phyloP scores from a whole-genome alignment of 2,888 invertebrate species.

The Stenodera caucasica region DNA sequence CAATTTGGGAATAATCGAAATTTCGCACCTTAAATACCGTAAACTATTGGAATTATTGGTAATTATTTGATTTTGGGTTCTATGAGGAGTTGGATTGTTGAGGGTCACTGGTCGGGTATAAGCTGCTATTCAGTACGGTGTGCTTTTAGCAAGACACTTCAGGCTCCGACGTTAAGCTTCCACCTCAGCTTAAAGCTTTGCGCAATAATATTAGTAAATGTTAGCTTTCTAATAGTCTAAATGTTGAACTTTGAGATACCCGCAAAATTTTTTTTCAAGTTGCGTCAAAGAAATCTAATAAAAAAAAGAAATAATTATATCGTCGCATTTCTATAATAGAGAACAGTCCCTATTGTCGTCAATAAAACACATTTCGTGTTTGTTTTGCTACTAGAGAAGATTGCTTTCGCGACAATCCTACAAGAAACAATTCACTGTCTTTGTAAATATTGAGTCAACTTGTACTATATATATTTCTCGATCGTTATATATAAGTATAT shows the following conservation, averaged over 20 bases:
- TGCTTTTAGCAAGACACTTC: constrained; percentile 39
- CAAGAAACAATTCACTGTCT: constrained; percentile 20
- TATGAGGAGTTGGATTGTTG: constrained; percentile 25
- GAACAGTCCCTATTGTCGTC: neutral
- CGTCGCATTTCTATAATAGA: neutral
- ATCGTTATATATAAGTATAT: neutral
- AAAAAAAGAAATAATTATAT: neutral
- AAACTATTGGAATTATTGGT: too few relatives aligned
- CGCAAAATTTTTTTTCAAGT: too few relatives aligned
- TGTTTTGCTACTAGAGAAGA: constrained; percentile 42
- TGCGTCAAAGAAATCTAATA: neutral
- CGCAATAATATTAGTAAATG: constrained; percentile 47
- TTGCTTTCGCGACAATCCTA: constrained; percentile 32
- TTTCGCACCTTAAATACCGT: too few relatives aligned
- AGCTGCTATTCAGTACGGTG: constrained; percentile 28
- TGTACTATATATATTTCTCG: neutral
- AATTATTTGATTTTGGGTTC: too few relatives aligned
- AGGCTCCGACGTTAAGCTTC: constrained; percentile 41
- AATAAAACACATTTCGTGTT: constrained; percentile 28
- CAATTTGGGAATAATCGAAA: too few relatives aligned
- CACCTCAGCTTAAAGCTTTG: constrained; percentile 47
- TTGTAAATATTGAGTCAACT: constrained; percentile 21
- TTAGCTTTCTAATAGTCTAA: constrained; percentile 33
- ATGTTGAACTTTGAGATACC: too few relatives aligned
- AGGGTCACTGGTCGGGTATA: constrained; percentile 26